Conservation (phyloP, 1,140 invertebrate species). For the Dysdera silvatica region DNA sequence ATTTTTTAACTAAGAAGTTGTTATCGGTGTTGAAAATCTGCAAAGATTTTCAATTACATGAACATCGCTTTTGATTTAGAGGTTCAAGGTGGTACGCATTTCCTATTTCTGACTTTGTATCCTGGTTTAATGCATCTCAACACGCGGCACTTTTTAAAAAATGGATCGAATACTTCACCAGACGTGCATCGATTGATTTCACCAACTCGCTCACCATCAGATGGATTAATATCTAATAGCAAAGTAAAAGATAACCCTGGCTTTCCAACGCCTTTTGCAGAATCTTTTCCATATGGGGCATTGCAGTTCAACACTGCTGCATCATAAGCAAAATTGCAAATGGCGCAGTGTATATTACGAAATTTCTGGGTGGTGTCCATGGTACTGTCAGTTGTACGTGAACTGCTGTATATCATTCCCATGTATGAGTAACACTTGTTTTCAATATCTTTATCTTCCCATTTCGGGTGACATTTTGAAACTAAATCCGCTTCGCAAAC, state of each 20-base stretch:
- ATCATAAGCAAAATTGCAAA: constrained; percentile 48
- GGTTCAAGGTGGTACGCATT: constrained; percentile 12
- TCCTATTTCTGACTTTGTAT: neutral
- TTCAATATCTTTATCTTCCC: constrained; percentile 1
- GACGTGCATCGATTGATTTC: constrained; percentile 35
- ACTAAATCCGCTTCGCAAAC: constrained; percentile 11
- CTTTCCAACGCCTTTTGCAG: constrained; percentile 44
- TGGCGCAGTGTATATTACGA: constrained; percentile 53
- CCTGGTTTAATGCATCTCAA: constrained; percentile 39
- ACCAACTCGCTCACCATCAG: constrained; percentile 41
- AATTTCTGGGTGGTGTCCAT: constrained; percentile 36
- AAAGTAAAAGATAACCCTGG: constrained; percentile 48
- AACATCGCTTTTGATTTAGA: no score
- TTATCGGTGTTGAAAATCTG: no score
- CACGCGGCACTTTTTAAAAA: constrained; percentile 47
- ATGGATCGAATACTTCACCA: constrained; percentile 49
- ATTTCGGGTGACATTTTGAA: neutral
- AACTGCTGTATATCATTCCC: no score
- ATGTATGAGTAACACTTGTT: constrained; percentile 23
- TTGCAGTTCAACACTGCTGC: constrained; percentile 24
- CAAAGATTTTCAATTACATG: no score
- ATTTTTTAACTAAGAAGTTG: no score
- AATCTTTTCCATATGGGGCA: no score
- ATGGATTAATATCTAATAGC: constrained; percentile 47
- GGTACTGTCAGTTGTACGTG: no score